These are phyloP conservation scores for Watsonalla cultraria DNA, from an alignment of 2,888 invertebrate species.

Conservation along the genomic window DNA sequence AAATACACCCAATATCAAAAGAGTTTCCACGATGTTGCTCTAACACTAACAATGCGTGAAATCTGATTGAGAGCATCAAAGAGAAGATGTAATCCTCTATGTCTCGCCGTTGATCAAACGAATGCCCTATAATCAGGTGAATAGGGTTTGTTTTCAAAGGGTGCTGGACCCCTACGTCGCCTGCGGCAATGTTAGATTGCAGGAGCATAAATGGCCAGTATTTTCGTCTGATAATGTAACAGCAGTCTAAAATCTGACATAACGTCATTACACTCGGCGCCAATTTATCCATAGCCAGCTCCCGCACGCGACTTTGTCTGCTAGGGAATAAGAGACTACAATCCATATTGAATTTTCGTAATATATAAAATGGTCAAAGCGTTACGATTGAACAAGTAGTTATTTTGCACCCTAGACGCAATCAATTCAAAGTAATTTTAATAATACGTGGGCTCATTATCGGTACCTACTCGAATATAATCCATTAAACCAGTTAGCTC, in stretches of 20 bases:
- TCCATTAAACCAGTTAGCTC: no score
- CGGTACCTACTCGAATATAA: no score
- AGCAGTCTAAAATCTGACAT: background rate
- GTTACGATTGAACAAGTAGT: no score
- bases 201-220: conserved; percentile 38
- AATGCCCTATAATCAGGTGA: conserved; percentile 11
- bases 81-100: conserved; percentile 48
- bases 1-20: conserved; percentile 74
- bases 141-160: conserved; percentile 19
- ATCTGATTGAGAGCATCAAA: conserved; percentile 74
- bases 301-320: no score
- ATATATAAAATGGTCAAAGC: no score
- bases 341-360: no score
- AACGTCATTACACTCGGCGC: background rate
- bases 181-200: conserved; percentile 33
- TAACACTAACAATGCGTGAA: conserved; percentile 73
- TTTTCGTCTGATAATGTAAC: conserved; percentile 12
- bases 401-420: no score
- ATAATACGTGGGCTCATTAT: no score
- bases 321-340: no score
- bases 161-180: conserved; percentile 11
- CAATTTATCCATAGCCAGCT: no score
- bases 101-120: conserved; percentile 16
- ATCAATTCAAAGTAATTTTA: no score
- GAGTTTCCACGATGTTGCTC: conserved; percentile 67